Conservation (phyloP, 1,140 invertebrate species). For the Elymnias hypermnestra region DNA sequence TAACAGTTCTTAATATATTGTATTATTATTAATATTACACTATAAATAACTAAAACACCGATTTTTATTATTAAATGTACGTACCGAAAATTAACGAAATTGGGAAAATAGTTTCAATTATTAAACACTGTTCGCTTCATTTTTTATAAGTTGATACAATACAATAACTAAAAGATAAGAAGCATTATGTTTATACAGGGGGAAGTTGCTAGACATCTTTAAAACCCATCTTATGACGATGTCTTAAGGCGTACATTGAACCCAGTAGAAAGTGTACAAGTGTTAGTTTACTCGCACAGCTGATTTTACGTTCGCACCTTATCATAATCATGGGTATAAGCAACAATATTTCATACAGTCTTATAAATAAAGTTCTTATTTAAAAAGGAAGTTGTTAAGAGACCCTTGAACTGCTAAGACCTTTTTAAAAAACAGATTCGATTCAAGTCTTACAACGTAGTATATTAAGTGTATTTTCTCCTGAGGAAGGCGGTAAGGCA, state of each 20-base stretch:
- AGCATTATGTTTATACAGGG: too few relatives aligned
- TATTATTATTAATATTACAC: conserved; percentile 25
- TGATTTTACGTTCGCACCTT: conserved; percentile 53
- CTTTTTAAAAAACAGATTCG: not conserved
- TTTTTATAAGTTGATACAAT: too few relatives aligned
- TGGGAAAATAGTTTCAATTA: too few relatives aligned
- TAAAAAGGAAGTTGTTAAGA: not conserved
- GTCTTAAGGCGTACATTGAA: conserved; percentile 18
- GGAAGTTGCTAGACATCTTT: too few relatives aligned
- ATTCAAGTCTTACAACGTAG: not conserved
- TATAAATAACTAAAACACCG: too few relatives aligned
- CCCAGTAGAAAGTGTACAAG: not conserved
- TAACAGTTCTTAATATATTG: conserved; percentile 37
- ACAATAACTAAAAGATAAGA: too few relatives aligned
- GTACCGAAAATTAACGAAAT: too few relatives aligned
- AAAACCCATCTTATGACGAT: not conserved
- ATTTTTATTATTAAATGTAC: too few relatives aligned
- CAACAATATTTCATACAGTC: conserved; percentile 10
- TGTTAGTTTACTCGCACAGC: conserved; percentile 28
- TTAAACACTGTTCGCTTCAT: too few relatives aligned
- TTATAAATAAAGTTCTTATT: conserved; percentile 1
- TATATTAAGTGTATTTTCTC: conserved; percentile 20
- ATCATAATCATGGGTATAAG: conserved; percentile 23
- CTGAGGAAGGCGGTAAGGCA: conserved; percentile 20
- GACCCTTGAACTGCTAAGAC: not conserved